Percentiles rank a stretch among this genome's conserved stretches.
Conservation (phyloP, 1,140 invertebrate species). For the Calephelis nemesis region DNA sequence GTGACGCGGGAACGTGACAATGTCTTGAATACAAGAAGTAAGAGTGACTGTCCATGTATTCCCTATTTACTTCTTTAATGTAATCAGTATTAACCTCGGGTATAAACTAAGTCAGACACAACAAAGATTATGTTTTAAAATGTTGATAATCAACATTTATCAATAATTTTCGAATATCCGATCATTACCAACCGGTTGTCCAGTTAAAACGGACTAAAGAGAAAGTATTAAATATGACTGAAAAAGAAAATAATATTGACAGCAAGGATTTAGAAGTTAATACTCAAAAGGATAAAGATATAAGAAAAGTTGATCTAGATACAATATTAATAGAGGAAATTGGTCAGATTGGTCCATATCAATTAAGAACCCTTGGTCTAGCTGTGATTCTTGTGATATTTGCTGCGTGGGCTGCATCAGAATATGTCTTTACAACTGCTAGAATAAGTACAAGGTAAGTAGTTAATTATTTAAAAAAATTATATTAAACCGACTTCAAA, state of each 20-base stretch:
- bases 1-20: neutral
- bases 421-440: conserved; percentile 81
- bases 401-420: conserved; percentile 77
- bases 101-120: neutral
- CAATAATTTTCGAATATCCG: neutral
- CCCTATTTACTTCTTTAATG: neutral
- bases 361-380: conserved; percentile 75
- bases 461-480: too few species aligned
- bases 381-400: conserved; percentile 79
- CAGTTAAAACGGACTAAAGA: neutral
- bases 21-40: neutral
- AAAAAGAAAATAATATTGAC: neutral
- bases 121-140: neutral
- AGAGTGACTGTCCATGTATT: neutral
- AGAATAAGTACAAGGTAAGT: conserved; percentile 78
- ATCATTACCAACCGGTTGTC: neutral
- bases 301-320: conserved; percentile 56
- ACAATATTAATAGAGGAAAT: conserved; percentile 68
- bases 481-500: too few species aligned
- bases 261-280: conserved; percentile 7
- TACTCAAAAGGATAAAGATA: neutral
- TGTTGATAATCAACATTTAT: neutral
- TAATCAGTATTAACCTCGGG: neutral
- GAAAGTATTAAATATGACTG: conserved; percentile 1
- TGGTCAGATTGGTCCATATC: conserved; percentile 81